Evolutionary conservation across 2,113 vertebrate genomes (phyloP), one percentile per base, ranked within the genome.

Genomic region (Nicator chloris): DNA sequence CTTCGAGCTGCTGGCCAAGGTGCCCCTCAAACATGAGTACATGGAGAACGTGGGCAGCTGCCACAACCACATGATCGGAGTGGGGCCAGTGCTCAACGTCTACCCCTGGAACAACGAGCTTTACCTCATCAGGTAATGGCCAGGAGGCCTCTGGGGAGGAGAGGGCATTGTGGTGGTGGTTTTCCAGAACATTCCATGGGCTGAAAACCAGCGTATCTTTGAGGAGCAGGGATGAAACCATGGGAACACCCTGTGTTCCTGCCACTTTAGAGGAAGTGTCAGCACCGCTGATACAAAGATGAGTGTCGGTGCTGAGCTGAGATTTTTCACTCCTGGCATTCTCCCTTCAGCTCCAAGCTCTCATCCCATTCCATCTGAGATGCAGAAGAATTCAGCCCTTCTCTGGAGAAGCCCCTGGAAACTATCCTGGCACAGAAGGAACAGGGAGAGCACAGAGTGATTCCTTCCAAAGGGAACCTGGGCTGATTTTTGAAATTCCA

Each of bases 91-190:
- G 92, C 97, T 99, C 88, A 98, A 97, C 9, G 96, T 98, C 63
- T 99, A 99, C 76, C 99, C 99, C 16, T 99, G 99, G 99, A 99
- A 99, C 97, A 98, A 99, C 8, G 99, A 99, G 94, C 90, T 99
- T 1, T 99, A 99, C 96, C 96, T 99, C 96, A 99, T 99, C 63
- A 98, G 99, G 99, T 99, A 97, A 59, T 0, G 1, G 2, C 53
- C 51, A 63, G 5, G 3, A 40, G 57, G 50, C 35, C 56, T 17
- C 35, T 2, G 56, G 45, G 61, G 24, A 47, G 47, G 60, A 64
- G 26, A 14, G 27, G 19, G 39, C 2, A 0, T 19, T 4, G 40
- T 59, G 59, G 8, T 10, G 51, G 44, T 54, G 61, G 39, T 23
- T 79, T 64, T 60, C 49, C 50, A 68, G 65, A 11, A 51, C 8